Evolutionary conservation across 2,797 vertebrate species (phyloP), one percentile per base, ranked within the genome.

Genomic region (Muraenolepis orangiensis): DNA sequence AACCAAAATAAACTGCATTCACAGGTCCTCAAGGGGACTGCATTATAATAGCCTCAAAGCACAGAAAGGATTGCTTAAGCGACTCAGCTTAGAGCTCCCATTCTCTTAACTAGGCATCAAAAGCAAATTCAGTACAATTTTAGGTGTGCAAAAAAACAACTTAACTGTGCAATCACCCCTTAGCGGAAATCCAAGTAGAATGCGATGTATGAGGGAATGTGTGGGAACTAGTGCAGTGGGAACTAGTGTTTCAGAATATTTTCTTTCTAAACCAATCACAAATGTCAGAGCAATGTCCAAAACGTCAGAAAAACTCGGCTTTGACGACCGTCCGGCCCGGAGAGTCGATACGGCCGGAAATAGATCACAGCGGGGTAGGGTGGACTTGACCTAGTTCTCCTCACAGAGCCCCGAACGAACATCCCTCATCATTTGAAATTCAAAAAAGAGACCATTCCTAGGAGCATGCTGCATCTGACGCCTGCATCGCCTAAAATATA

Each of bases 321-420:
- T 26, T 4, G 57, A 64, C 57, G 26, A 64, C 57, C 26, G 57
- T 64, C 57, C 57, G 57, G 57, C 57, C 57, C 13, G 57, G 57
- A 64, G 46, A 78, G 78, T 82, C 82, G 72, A 74, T 78, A 76
- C 75, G 51, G 80, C 79, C 57, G 23, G 80, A 76, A 80, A 87
- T 80, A 79, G 78, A 86, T 81, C 81, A 79, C 77, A 46, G 76
- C 74, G 78, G 79, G 80, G 75, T 64, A 61, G 74, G 71, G 80
- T 77, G 81, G 81, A 81, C 86, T 85, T 91, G 88, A 91, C 91
- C 93, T 89, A 90, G 85, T 89, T 92, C 82, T 71, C 78, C 72
- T 82, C 78, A 80, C 74, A 80, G 71, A 23, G 84, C 79, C 76
- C 74, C 71, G 73, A 78, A 76, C 74, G 68, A 82, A 74, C 72